Evolutionary conservation across 2,888 invertebrate genomes (phyloP).

Genomic region (Dryobotodes eremita): DNA sequence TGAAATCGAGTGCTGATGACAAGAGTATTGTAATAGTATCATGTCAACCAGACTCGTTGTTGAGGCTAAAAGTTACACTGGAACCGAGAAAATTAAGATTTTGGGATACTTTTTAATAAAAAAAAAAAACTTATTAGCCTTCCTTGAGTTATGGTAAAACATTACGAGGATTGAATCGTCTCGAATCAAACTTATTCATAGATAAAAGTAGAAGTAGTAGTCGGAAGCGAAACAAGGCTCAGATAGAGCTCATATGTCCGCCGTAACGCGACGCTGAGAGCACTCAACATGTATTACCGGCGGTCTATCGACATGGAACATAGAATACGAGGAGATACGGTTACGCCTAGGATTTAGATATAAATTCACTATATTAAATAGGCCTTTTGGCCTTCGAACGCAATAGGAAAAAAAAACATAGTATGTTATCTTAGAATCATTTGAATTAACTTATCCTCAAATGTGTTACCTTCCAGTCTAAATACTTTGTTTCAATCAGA

Average conservation of each 20-base stretch:
- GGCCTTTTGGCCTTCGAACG: neutral
- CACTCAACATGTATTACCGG: conserved; percentile 47
- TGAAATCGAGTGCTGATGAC: neutral
- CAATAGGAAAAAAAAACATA: neutral
- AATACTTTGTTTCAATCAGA: neutral
- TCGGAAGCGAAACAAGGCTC: conserved; percentile 1
- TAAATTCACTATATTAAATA: neutral
- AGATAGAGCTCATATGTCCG: neutral
- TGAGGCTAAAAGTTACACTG: neutral
- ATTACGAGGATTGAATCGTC: neutral
- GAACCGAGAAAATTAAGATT: neutral
- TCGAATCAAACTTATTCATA: neutral
- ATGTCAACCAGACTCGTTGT: neutral
- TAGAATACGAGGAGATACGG: neutral
- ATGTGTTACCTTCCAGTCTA: neutral
- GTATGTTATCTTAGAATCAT: neutral
- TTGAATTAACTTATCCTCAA: neutral
- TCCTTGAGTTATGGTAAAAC: neutral
- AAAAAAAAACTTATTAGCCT: neutral
- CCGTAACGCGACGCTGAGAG: conserved; percentile 23
- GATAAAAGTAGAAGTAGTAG: neutral
- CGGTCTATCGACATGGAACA: neutral
- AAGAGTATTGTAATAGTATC: neutral
- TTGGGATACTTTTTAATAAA: neutral
- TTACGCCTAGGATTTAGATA: neutral